A percentile compares a stretch with the other conserved stretches of the same genome.
Conservation (phyloP, 2,888 invertebrate genomes). For the Nymphalis c-album region DNA sequence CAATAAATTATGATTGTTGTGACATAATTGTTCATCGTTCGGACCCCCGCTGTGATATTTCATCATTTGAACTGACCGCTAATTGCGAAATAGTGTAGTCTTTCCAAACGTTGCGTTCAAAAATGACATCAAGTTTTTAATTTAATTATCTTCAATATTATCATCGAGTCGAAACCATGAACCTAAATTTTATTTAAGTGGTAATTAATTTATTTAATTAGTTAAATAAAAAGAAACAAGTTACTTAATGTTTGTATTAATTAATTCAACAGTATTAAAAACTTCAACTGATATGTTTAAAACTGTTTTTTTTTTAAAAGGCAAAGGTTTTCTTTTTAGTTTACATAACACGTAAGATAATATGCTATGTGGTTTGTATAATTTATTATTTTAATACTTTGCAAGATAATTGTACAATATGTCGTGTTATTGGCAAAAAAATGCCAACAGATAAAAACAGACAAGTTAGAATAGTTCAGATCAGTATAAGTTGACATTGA, state of each 20-base stretch:
- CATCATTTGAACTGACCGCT: slow-evolving; percentile 31
- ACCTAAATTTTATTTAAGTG: slow-evolving; percentile 2
- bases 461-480: too few relatives aligned
- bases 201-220: background rate
- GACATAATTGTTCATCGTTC: slow-evolving; percentile 39
- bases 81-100: slow-evolving; percentile 31
- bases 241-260: slow-evolving; percentile 3
- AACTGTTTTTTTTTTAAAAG: background rate
- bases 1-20: slow-evolving; percentile 68
- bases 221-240: background rate
- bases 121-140: slow-evolving; percentile 10
- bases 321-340: background rate
- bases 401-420: too few relatives aligned
- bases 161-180: background rate
- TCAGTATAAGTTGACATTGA: slow-evolving; percentile 1
- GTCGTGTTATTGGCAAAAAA: too few relatives aligned
- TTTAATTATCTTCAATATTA: slow-evolving; percentile 10
- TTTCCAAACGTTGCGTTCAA: slow-evolving; percentile 19
- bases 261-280: background rate
- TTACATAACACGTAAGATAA: too few relatives aligned
- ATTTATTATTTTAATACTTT: too few relatives aligned
- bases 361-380: too few relatives aligned
- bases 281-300: background rate
- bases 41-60: slow-evolving; percentile 29
- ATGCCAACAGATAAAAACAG: too few relatives aligned